phyloP scores from a whole-genome alignment of 2,888 invertebrate species.

The Ophioninae sp. region DNA sequence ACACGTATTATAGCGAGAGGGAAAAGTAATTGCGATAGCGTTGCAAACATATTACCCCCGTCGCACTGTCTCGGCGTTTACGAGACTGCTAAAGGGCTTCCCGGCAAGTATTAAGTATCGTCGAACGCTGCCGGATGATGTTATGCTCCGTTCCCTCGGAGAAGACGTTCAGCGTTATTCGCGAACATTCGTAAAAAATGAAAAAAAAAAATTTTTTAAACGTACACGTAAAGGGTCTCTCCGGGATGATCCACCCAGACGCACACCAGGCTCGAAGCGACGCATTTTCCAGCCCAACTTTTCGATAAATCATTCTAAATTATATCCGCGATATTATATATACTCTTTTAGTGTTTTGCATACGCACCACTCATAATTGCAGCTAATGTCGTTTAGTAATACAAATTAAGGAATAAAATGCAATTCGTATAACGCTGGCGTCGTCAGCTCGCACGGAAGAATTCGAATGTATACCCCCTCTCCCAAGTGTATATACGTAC shows the following conservation, averaged over 20 bases:
- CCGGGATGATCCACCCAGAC: background rate
- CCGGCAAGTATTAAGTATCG: slow-evolving; percentile 67
- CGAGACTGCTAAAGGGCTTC: slow-evolving; percentile 59
- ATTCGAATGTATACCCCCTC: background rate
- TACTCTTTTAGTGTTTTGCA: slow-evolving; percentile 1
- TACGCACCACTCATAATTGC: slow-evolving; percentile 4
- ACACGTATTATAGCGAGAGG: slow-evolving; percentile 33
- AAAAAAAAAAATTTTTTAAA: too few relatives aligned
- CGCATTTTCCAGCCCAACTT: slow-evolving; percentile 27
- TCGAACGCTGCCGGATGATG: slow-evolving; percentile 51
- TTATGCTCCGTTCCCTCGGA: slow-evolving; percentile 28
- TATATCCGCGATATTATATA: slow-evolving; percentile 34
- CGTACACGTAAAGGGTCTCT: background rate
- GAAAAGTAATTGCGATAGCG: slow-evolving; percentile 66
- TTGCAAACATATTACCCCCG: slow-evolving; percentile 65
- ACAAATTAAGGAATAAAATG: slow-evolving; percentile 52
- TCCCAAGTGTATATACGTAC: slow-evolving; percentile 15
- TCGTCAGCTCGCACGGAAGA: slow-evolving; percentile 13
- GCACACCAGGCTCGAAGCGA: background rate
- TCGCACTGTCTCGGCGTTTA: slow-evolving; percentile 57
- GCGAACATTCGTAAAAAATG: background rate
- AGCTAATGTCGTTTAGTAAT: slow-evolving; percentile 25
- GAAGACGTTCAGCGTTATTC: background rate
- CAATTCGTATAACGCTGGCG: slow-evolving; percentile 27
- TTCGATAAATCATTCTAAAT: slow-evolving; percentile 35